These are phyloP conservation scores for Poeciliopsis retropinna DNA, from an alignment of 2,113 vertebrate genomes.

Conservation along the genomic window DNA sequence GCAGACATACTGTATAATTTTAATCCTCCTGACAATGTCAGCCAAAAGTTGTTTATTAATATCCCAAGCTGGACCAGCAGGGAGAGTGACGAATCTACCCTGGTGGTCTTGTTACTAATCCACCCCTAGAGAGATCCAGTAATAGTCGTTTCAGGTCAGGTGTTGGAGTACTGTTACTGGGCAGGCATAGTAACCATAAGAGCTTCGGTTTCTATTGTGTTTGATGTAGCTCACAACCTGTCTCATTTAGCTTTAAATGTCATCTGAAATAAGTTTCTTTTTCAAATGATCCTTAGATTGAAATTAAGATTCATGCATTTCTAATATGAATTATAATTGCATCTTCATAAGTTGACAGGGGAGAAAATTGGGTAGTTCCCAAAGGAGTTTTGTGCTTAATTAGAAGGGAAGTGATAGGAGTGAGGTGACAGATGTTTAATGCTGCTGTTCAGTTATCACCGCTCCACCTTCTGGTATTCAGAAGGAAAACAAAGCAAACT, in stretches of 20 bases:
- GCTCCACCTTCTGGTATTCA: too few species aligned
- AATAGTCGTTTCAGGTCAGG: constrained; percentile 64
- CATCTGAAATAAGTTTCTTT: background rate
- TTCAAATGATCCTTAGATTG: background rate
- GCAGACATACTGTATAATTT: constrained; percentile 22
- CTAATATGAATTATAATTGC: background rate
- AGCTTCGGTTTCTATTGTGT: constrained; percentile 29
- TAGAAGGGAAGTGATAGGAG: too few species aligned
- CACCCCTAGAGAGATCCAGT: constrained; percentile 49
- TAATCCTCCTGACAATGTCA: constrained; percentile 74
- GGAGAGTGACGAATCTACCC: constrained; percentile 52
- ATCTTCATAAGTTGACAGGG: background rate
- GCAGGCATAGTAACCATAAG: constrained; percentile 9
- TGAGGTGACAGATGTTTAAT: too few species aligned
- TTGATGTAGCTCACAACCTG: constrained; percentile 3
- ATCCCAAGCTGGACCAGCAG: constrained; percentile 37
- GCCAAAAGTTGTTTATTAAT: constrained; percentile 75
- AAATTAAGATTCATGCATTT: background rate
- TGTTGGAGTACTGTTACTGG: constrained; percentile 61
- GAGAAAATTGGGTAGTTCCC: background rate
- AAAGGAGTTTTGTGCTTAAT: too few species aligned
- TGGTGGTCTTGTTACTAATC: constrained; percentile 17
- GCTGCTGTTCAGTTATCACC: too few species aligned
- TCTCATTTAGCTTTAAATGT: background rate
- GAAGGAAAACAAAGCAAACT: too few species aligned